phyloP scores from a whole-genome alignment of 2,888 invertebrate genomes.

The Anoncus sp. region DNA sequence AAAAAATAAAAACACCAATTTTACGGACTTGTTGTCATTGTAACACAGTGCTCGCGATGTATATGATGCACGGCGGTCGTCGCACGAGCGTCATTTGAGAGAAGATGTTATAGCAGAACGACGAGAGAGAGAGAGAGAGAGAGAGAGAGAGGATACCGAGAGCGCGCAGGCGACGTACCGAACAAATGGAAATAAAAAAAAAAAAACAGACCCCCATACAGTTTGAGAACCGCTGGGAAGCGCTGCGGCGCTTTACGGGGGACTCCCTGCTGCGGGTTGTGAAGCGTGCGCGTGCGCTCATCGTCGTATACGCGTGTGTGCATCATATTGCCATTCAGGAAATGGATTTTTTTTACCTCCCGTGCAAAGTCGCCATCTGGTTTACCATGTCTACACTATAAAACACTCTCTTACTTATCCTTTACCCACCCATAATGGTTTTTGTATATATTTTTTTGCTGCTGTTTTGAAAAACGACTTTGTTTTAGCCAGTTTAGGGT shows the following conservation, averaged over 20 bases:
- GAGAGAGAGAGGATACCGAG: neutral
- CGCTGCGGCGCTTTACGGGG: conserved; percentile 25
- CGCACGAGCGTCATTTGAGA: conserved; percentile 47
- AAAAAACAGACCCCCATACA: conserved; percentile 18
- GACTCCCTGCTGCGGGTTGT: neutral
- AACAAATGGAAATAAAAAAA: conserved; percentile 15
- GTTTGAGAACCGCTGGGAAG: conserved; percentile 47
- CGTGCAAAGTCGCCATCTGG: conserved; percentile 52
- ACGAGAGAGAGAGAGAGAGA: neutral
- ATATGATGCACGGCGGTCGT: conserved; percentile 48
- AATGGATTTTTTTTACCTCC: conserved; percentile 35
- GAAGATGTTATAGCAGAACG: neutral
- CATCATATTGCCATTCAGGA: conserved; percentile 21
- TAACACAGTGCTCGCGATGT: conserved; percentile 63
- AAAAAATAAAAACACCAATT: too few relatives aligned
- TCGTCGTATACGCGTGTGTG: too few relatives aligned
- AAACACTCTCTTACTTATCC: conserved; percentile 8
- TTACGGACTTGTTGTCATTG: conserved; percentile 74
- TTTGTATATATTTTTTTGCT: too few relatives aligned
- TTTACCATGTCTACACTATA: neutral
- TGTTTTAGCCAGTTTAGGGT: too few relatives aligned
- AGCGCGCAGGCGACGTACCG: neutral
- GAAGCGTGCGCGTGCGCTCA: conserved; percentile 5
- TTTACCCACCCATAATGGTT: too few relatives aligned
- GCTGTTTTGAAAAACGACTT: too few relatives aligned